Evolutionary conservation across 2,797 vertebrate species (phyloP), one percentile per base, ranked within the genome.

Genomic region (Coreius guichenoti): DNA sequence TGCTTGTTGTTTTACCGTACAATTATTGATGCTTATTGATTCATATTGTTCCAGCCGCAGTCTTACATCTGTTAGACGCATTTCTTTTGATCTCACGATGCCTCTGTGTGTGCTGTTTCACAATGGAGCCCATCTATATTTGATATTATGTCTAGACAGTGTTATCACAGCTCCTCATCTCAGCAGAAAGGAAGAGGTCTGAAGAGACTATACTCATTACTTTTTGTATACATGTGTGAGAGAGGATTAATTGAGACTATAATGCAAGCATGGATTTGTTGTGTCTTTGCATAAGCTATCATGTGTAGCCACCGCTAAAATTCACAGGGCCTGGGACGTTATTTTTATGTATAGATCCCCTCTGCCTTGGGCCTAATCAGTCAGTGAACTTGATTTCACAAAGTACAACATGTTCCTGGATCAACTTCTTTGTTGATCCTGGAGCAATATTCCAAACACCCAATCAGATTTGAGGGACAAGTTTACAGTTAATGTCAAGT

Each of bases 31-130:
- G 21, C 51, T n/a, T 26, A 74, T 81, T 86, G 79, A 79, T 86
- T 82, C 21, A 39, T 23, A 47, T 43, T 43, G 17, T 36, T 63
- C 54, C 33, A n/a, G 33, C 56, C 17, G 31, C 39, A 81, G 26
- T 82, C 58, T 31, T 82, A 79, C 86, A 91, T 85, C 87, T 90
- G 87, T 75, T 86, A 80, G 80, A 88, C 14, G 21, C 77, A 86
- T 87, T 87, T 70, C 8, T 69, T 87, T 87, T 87, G 68, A 84
- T 88, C 81, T 87, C 51, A 76, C 72, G 81, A 80, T 87, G 85
- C 36, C 33, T 85, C 63, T 72, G 83, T 43, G 63, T 51, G 78
- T 45, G 81, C 47, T n/a, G 79, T 67, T 73, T 81, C 75, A 87
- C 87, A 87, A 83, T 73, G 63, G 61, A 82, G 80, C 26, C 58